These are phyloP conservation scores for Myrmophylax atrothorax DNA, from an alignment of 2,113 vertebrate genomes.

Conservation along the genomic window DNA sequence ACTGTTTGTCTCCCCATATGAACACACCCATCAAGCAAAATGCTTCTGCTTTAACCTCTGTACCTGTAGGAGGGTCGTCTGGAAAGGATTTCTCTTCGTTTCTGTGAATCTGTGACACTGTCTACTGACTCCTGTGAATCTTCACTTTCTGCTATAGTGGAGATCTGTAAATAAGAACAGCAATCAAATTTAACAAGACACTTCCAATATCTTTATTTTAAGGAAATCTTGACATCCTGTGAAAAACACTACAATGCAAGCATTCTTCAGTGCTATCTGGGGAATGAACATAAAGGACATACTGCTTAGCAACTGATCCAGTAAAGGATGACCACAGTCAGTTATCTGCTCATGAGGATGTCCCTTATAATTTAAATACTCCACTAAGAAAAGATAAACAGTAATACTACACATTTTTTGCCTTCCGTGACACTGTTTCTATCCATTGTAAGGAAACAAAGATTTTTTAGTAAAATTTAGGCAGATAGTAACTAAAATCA, in stretches of 20 bases:
- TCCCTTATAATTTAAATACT: not conserved
- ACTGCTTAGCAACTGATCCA: not conserved
- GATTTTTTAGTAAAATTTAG: not conserved
- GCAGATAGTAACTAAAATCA: not conserved
- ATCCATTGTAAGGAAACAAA: not conserved
- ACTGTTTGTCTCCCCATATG: not conserved
- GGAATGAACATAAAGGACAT: not conserved
- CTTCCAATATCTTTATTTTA: not conserved
- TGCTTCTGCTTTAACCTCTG: not conserved
- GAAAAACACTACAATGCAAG: not conserved
- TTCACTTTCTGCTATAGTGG: slow-evolving; percentile 96
- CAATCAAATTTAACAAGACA: slow-evolving; percentile 34
- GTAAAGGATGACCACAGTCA: not conserved
- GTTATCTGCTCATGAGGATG: not conserved
- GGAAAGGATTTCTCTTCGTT: slow-evolving; percentile 97
- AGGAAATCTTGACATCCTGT: not conserved
- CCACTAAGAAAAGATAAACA: not conserved
- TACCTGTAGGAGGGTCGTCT: slow-evolving; percentile 97
- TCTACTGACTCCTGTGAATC: slow-evolving; percentile 99
- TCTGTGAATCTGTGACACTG: slow-evolving; percentile 96
- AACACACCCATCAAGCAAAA: not conserved
- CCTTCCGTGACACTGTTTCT: not conserved
- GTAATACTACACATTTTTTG: not conserved
- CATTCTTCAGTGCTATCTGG: not conserved
- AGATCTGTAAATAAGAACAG: slow-evolving; percentile 85